Evolutionary conservation across 2,113 vertebrate species (phyloP), one percentile per base, ranked within the genome.

Genomic region (Furnarius figulus): DNA sequence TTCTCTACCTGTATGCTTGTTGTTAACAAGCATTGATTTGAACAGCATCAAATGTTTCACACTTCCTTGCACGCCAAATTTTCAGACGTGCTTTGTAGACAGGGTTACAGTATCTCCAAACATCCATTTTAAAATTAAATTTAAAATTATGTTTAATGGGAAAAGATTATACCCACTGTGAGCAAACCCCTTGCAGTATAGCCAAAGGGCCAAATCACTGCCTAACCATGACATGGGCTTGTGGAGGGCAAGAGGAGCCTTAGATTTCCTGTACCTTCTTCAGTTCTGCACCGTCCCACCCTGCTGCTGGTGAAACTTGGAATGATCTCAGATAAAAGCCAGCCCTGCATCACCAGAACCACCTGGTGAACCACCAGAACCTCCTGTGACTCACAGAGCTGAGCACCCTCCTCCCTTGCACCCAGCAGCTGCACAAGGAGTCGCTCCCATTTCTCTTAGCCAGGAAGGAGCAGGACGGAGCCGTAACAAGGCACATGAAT

Each of bases 381-480:
- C 9, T 58, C 1, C 1, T 37, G 40, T n/a, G 14, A 21, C 17
- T 39, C 5, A 14, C 23, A 25, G 88, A 44, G 46, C n/a, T 71
- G 73, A 46, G 56, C 15, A 39, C 39, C 55, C 23, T 18, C 58
- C 67, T 44, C n/a, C 12, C 39, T 27, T 42, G 39, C 12, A 3
- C 31, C 31, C 47, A 19, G 61, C 70, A 62, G 25, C 14, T 10
- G 11, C 50, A 10, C 25, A 8, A 44, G 56, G 61, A 63, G 28
- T 9, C 0, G 0, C 70, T 55, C 37, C 1, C 31, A 1, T 67
- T 81, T 63, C 65, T 74, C 7, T 12, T 30, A 61, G 30, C 76
- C 76, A 25, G 0, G 0, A 30, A 71, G 42, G 11, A 66, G 39
- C 56, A 28, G 17, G 21, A 0, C 1, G 35, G 52, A 82, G 70